These are phyloP conservation scores for Pelodytes ibericus DNA, from an alignment of 2,797 vertebrate species.

Conservation along the genomic window DNA sequence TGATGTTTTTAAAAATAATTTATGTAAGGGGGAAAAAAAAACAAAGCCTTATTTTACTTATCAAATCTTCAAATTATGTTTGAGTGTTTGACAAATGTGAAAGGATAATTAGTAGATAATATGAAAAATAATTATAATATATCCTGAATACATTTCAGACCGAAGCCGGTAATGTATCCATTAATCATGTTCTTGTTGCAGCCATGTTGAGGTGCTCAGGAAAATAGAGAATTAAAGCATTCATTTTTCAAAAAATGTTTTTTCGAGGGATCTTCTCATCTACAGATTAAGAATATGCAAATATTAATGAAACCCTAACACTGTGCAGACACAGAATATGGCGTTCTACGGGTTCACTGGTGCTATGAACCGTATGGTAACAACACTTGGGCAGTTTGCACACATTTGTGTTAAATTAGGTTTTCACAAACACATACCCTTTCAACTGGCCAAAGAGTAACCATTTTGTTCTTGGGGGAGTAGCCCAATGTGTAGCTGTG, in stretches of 20 bases:
- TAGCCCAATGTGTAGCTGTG: too few species aligned
- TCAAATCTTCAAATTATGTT: constrained; percentile 39
- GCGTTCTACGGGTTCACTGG: too few species aligned
- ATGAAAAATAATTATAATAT: constrained; percentile 52
- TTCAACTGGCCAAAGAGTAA: too few species aligned
- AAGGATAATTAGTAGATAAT: constrained; percentile 53
- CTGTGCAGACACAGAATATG: too few species aligned
- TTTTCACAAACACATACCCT: too few species aligned
- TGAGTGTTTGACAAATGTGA: constrained; percentile 36
- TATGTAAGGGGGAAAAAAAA: not conserved
- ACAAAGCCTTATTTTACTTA: constrained; percentile 49
- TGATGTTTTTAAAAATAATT: too few species aligned
- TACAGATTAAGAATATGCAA: constrained; percentile 47
- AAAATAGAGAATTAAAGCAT: constrained; percentile 52
- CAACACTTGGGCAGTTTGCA: too few species aligned
- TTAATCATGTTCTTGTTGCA: constrained; percentile 48
- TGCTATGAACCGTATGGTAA: too few species aligned
- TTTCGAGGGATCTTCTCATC: constrained; percentile 41
- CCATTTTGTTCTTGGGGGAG: too few species aligned
- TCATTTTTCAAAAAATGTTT: constrained; percentile 50
- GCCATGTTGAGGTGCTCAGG: constrained; percentile 40
- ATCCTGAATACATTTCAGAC: constrained; percentile 51
- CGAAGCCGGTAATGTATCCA: constrained; percentile 48
- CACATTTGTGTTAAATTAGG: too few species aligned
- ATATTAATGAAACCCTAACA: constrained; percentile 23